Evolutionary conservation across 2,888 invertebrate species (phyloP).

Genomic region (Schizotus pectinicornis): DNA sequence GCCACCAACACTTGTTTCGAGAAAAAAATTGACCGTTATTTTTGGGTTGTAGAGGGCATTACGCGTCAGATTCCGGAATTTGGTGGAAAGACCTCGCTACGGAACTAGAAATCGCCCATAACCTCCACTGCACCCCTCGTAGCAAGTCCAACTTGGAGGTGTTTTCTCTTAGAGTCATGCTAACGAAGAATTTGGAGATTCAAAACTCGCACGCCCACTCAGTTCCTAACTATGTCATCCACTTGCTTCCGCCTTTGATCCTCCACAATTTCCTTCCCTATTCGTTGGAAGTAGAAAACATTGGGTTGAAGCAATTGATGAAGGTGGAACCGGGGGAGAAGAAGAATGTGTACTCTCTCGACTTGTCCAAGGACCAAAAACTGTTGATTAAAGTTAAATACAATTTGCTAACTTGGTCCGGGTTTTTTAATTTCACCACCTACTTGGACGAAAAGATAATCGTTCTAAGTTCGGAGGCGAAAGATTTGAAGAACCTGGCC

Average conservation of each 20-base stretch:
- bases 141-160: constrained; percentile 65
- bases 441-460: constrained; percentile 65
- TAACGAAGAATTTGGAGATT: constrained; percentile 49
- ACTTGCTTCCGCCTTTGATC: constrained; percentile 75
- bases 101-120: constrained; percentile 69
- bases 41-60: constrained; percentile 65
- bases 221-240: constrained; percentile 75
- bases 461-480: constrained; percentile 64
- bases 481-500: constrained; percentile 70
- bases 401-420: constrained; percentile 76
- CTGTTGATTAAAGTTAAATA: constrained; percentile 60
- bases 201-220: constrained; percentile 48
- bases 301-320: constrained; percentile 59
- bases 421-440: constrained; percentile 70
- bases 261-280: constrained; percentile 80
- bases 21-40: background rate
- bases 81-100: constrained; percentile 82
- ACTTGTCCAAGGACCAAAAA: constrained; percentile 66
- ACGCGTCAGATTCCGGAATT: constrained; percentile 72
- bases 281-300: constrained; percentile 67
- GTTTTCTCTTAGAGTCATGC: constrained; percentile 69
- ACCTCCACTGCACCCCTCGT: constrained; percentile 72
- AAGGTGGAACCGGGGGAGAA: constrained; percentile 76
- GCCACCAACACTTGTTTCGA: background rate
- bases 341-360: constrained; percentile 71